Evolutionary conservation across 2,888 invertebrate species (phyloP).

Genomic region (Archaeoteleia sp.): DNA sequence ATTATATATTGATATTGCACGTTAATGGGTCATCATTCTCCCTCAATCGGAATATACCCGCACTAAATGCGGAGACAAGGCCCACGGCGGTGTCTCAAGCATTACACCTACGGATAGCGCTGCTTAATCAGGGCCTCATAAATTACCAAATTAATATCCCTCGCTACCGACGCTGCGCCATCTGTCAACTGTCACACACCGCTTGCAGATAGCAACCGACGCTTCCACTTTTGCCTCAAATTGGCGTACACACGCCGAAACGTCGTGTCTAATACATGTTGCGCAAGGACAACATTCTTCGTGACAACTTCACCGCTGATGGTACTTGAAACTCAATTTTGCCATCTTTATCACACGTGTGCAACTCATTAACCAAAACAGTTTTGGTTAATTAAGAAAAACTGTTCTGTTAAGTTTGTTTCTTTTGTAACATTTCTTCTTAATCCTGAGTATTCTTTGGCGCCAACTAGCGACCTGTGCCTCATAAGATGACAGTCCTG

Average conservation of each 20-base stretch:
- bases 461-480: no score
- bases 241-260: constrained; percentile 6
- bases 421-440: no score
- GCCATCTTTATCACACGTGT: no score
- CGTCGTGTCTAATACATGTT: constrained; percentile 46
- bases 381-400: no score
- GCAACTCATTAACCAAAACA: no score
- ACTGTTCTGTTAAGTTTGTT: no score
- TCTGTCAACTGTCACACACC: constrained; percentile 72
- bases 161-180: constrained; percentile 69
- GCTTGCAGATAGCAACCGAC: constrained; percentile 64
- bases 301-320: not conserved
- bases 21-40: no score
- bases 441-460: no score
- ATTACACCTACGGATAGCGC: constrained; percentile 73
- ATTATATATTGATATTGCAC: no score
- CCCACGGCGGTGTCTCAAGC: constrained; percentile 64
- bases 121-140: constrained; percentile 73
- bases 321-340: no score
- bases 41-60: not conserved
- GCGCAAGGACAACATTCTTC: constrained; percentile 4
- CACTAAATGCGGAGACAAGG: not conserved
- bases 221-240: constrained; percentile 34
- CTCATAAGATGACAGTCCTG: no score
- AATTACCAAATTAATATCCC: constrained; percentile 75